phyloP scores from a whole-genome alignment of 2,888 invertebrate species.

The Plebejus argus region DNA sequence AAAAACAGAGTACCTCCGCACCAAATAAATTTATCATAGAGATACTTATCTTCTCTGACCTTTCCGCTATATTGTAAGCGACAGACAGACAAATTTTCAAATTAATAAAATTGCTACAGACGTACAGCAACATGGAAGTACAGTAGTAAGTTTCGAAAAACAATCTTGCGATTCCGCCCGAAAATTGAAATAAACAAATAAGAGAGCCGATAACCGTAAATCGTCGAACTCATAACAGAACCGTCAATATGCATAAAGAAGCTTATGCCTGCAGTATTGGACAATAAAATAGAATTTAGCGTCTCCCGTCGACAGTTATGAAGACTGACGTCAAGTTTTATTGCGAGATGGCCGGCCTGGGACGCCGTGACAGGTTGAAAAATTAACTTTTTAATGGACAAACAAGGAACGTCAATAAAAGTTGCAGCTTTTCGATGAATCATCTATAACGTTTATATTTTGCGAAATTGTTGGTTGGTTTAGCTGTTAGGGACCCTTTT shows the following conservation, averaged over 20 bases:
- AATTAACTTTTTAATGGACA: slow-evolving; percentile 23
- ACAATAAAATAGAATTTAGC: slow-evolving; percentile 61
- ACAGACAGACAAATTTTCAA: too few species aligned
- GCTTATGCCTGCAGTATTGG: slow-evolving; percentile 47
- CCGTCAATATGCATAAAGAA: slow-evolving; percentile 19
- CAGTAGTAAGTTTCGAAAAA: not conserved
- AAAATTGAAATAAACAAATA: slow-evolving; percentile 11
- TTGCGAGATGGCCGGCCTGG: slow-evolving; percentile 41
- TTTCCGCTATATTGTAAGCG: too few species aligned
- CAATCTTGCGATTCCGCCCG: not conserved
- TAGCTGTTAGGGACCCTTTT: not conserved
- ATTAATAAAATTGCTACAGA: too few species aligned
- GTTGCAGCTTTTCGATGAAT: slow-evolving; percentile 4
- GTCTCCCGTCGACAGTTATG: slow-evolving; percentile 51
- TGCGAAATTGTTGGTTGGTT: not conserved
- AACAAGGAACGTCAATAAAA: slow-evolving; percentile 8
- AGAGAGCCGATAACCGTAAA: not conserved
- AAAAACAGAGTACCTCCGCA: too few species aligned
- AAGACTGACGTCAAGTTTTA: slow-evolving; percentile 56
- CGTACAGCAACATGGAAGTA: too few species aligned
- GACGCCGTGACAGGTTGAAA: slow-evolving; percentile 23
- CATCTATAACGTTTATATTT: not conserved
- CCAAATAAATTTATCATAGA: too few species aligned
- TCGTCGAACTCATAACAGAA: slow-evolving; percentile 1
- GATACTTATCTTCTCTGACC: too few species aligned